These are phyloP conservation scores for Cheilosia soror DNA, from an alignment of 2,888 invertebrate species.

Conservation along the genomic window DNA sequence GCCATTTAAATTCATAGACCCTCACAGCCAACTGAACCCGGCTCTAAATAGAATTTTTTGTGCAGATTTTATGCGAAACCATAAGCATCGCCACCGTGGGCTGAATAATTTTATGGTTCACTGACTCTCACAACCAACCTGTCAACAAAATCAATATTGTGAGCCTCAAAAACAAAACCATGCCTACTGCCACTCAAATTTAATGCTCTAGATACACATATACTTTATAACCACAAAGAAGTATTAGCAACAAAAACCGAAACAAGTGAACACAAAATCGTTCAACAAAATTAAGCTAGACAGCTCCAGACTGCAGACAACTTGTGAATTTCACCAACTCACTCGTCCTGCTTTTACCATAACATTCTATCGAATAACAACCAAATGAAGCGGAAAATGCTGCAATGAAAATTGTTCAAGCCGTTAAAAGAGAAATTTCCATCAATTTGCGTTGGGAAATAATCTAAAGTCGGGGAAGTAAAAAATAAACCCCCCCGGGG, in stretches of 20 bases:
- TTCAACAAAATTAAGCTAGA: not conserved
- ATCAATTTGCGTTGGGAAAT: slow-evolving; percentile 62
- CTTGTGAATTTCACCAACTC: slow-evolving; percentile 1
- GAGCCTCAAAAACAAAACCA: not conserved
- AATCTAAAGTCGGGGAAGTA: not conserved
- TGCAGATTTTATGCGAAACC: not conserved
- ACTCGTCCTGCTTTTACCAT: not conserved
- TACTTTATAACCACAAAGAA: not conserved
- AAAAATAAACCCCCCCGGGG: slow-evolving; percentile 34
- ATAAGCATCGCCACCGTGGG: not conserved
- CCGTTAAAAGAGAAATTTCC: slow-evolving; percentile 67
- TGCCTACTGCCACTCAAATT: not conserved
- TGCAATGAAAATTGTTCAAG: slow-evolving; percentile 64
- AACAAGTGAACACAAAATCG: not conserved
- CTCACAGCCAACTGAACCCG: too few relatives aligned
- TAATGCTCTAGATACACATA: not conserved
- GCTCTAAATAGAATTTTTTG: not conserved
- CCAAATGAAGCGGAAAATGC: slow-evolving; percentile 57
- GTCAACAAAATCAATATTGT: not conserved
- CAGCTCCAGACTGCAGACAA: not conserved
- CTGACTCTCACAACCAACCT: not conserved
- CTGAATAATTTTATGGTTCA: not conserved
- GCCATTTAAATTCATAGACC: too few relatives aligned
- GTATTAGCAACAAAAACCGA: not conserved
- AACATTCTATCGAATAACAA: slow-evolving; percentile 20